Conservation (phyloP, 2,113 vertebrate genomes). For the Camelus bactrianus region DNA sequence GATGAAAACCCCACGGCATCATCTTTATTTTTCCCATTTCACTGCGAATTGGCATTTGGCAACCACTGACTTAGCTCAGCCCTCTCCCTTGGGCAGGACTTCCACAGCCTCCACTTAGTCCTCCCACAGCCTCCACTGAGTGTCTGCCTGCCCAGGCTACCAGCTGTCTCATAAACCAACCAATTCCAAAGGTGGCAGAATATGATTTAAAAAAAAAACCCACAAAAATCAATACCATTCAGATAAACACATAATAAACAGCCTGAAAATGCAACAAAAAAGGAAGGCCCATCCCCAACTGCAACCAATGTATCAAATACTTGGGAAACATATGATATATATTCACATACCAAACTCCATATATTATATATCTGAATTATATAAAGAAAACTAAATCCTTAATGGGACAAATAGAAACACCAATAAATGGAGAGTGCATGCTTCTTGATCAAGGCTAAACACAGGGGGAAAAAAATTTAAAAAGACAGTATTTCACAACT, state of each 20-base stretch:
- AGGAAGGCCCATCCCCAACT: not conserved
- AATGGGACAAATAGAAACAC: not conserved
- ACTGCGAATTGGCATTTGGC: fast-evolving
- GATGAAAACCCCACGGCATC: fast-evolving
- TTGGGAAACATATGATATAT: not conserved
- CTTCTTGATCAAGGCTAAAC: not conserved
- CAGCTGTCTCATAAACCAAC: not conserved
- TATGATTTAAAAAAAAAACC: not conserved
- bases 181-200: not conserved
- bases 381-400: not conserved
- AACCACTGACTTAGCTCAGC: not conserved
- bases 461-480: not conserved
- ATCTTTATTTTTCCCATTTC: not conserved
- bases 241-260: conserved; percentile 30
- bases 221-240: not conserved
- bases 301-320: not conserved
- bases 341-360: not conserved
- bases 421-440: not conserved
- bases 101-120: too few species aligned
- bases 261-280: not conserved
- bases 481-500: not conserved
- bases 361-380: not conserved
- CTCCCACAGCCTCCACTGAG: too few species aligned
- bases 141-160: not conserved
- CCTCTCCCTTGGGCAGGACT: not conserved